Conservation (phyloP, 92 coral and sea anemone genomes). For the Virgularia gustaviana region DNA sequence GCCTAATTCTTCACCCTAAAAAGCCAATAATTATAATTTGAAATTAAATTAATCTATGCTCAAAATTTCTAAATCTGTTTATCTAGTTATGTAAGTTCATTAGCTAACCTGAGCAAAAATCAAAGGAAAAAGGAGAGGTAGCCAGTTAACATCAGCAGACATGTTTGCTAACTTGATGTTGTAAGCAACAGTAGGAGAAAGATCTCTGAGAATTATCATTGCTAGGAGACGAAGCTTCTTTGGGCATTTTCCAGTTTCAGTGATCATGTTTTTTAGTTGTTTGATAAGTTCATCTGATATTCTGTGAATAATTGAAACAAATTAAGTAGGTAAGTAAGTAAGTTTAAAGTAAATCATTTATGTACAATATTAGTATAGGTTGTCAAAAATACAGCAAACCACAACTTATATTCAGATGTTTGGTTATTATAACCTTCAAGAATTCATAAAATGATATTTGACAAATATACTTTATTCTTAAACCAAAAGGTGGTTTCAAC, state of each 20-base stretch:
- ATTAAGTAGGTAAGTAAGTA: too few species aligned
- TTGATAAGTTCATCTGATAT: constrained; percentile 65
- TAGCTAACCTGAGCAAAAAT: constrained; percentile 70
- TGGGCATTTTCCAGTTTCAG: constrained; percentile 87
- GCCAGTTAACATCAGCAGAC: constrained; percentile 76
- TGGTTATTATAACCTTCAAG: too few species aligned
- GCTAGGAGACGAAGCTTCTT: constrained; percentile 74
- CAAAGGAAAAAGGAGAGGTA: constrained; percentile 75
- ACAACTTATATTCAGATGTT: too few species aligned
- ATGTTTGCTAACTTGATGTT: constrained; percentile 64
- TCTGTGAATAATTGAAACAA: constrained; percentile 16
- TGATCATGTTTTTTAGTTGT: constrained; percentile 66
- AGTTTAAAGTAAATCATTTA: too few species aligned
- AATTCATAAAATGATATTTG: too few species aligned
- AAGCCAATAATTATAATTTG: too few species aligned
- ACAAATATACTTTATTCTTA: too few species aligned
- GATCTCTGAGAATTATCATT: constrained; percentile 67
- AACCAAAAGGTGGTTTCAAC: too few species aligned
- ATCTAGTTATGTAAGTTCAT: background rate
- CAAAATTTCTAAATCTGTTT: background rate
- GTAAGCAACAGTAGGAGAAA: constrained; percentile 70
- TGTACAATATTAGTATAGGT: too few species aligned
- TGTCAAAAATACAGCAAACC: too few species aligned
- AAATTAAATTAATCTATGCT: background rate
- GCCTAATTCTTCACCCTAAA: constrained; percentile 81